These are phyloP conservation scores for Tholera decimalis DNA, from an alignment of 2,888 invertebrate genomes.

Conservation along the genomic window DNA sequence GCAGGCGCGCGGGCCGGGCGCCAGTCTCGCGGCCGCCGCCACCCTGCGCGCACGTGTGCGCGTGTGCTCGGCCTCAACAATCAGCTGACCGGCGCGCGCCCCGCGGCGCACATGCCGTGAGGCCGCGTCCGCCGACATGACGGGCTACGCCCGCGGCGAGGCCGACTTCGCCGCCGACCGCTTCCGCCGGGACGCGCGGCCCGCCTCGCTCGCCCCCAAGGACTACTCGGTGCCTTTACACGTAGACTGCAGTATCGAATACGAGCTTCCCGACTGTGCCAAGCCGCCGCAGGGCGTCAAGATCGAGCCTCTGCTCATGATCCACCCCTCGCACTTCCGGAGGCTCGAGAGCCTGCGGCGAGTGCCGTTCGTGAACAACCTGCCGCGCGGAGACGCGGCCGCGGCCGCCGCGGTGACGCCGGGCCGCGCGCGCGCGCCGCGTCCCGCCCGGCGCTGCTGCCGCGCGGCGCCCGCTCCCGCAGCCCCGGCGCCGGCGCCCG, in stretches of 20 bases:
- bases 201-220: conserved; percentile 92
- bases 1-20: conserved; percentile 79
- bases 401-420: conserved; percentile 77
- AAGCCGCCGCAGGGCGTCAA: conserved; percentile 96
- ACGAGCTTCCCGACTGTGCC: conserved; percentile 97
- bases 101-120: conserved; percentile 90
- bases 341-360: conserved; percentile 96
- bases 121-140: conserved; percentile 88
- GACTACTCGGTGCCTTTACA: conserved; percentile 97
- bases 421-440: conserved; percentile 68
- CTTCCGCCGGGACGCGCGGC: conserved; percentile 87
- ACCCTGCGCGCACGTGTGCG: conserved; percentile 81
- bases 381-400: conserved; percentile 92
- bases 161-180: conserved; percentile 89
- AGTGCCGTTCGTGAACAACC: conserved; percentile 96
- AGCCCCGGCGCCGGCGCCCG: conserved; percentile 74
- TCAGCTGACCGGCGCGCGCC: conserved; percentile 89
- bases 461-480: conserved; percentile 72
- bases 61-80: conserved; percentile 74
- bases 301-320: conserved; percentile 96
- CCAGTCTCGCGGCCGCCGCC: conserved; percentile 83
- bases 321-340: conserved; percentile 97
- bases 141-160: conserved; percentile 90
- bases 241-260: conserved; percentile 98
- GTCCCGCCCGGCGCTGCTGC: conserved; percentile 74